Evolutionary conservation across 2,888 invertebrate species (phyloP), one percentile per base, ranked within the genome.

Genomic region (Athripsodes cinereus): DNA sequence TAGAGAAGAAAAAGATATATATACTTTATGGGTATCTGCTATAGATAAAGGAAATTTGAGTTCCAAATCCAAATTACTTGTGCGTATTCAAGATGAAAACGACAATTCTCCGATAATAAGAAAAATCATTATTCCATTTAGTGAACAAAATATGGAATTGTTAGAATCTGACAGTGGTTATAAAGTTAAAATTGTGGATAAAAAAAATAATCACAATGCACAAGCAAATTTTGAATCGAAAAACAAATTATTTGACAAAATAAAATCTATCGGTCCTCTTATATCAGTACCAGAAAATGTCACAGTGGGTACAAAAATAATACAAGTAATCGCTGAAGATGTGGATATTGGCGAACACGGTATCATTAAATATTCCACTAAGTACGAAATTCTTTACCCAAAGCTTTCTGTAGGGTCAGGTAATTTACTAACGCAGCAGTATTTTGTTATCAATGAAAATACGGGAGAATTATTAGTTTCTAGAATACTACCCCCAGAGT

Each of bases 391-490:
- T 16, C 82, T 83, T 62, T 82, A 86, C 63, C 82, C 85, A 1
- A 78, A 80, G 22, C 76, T 75, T 62, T 68, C 70, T 10, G 70
- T 74, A 52, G 65, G 71, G 57, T 63, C 73, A n/a, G 75, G 52
- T 65, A 71, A 74, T n/a, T 68, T 78, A 64, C 76, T 80, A 67
- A 70, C 80, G 0, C 82, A 83, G 61, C 80, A 85, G 66, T 86
- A 85, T 73, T 92, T 92, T 69, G 82, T 84, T 51, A 84, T 92
- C 21, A 89, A 91, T 68, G 81, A 88, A 65, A 74, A 81, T 64
- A 84, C 82, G n/a, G 92, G 92, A 0, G 88, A 90, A 68, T 73
- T 92, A 1, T 81, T 85, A 20, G 82, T 90, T 0, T 85, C 88
- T 10, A 81, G 87, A 67, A 80, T 81, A 0, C 73, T 91, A 46